phyloP scores from a whole-genome alignment of 2,888 invertebrate species.

The Frankliniella intonsa region DNA sequence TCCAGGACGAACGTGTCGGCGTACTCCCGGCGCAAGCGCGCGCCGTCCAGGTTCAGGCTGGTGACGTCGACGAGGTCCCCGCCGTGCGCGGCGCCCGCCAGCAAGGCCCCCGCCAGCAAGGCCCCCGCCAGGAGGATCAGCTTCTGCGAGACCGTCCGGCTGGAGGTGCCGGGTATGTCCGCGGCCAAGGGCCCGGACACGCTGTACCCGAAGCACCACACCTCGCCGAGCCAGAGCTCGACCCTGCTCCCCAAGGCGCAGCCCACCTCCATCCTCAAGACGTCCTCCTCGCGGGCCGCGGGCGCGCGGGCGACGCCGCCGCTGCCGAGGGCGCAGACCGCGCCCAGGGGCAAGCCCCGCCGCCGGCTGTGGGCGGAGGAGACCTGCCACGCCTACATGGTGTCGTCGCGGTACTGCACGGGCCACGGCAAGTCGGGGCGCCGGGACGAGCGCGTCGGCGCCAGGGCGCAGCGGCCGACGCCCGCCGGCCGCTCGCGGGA shows the following conservation, averaged over 20 bases:
- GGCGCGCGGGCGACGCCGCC: neutral
- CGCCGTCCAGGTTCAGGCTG: neutral
- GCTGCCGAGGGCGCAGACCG: neutral
- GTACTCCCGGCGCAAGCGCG: neutral
- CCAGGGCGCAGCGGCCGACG: neutral
- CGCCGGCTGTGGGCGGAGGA: neutral
- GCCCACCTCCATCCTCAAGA: constrained; percentile 9
- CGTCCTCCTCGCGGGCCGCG: neutral
- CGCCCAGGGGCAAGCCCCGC: neutral
- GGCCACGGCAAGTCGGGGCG: constrained; percentile 3
- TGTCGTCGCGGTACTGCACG: neutral
- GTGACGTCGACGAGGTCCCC: neutral
- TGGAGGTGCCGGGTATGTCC: neutral
- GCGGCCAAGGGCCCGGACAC: neutral
- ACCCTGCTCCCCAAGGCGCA: neutral
- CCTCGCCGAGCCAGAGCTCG: neutral
- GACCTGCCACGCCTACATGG: constrained; percentile 14
- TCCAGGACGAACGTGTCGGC: neutral
- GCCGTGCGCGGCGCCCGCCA: neutral
- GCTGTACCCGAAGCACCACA: constrained; percentile 7
- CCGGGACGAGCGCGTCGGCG: neutral
- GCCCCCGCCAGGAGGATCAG: neutral
- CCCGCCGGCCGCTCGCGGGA: neutral
- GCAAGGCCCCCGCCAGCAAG: neutral
- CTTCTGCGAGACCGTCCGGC: constrained; percentile 8